Evolutionary conservation across 1,140 invertebrate species (phyloP), one percentile per base, ranked within the genome.

Genomic region (Asobara japonica): DNA sequence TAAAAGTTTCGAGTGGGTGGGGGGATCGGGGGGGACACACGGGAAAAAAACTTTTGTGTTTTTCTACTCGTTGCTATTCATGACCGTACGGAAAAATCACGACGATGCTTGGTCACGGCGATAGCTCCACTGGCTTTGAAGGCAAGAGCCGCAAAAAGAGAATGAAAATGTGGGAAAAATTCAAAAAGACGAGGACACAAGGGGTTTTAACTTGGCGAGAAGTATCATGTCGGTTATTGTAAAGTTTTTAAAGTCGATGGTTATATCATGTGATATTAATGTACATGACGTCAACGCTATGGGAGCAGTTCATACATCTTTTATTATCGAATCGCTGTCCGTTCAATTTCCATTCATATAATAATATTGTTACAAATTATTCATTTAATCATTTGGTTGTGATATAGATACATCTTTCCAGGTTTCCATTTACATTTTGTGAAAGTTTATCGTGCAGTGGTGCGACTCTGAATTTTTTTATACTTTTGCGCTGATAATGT

Each of bases 61-160:
- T 82, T 80, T 80, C 79, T 76, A 78, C 79, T 82, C 80, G 81
- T 82, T 82, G 81, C 79, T 82, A 82, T 82, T 82, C 81, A 82
- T 82, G 80, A 78, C 78, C 67, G 70, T 74, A 73, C 75, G 75
- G 80, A 78, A 81, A 81, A 81, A 81, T 82, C 74, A 79, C 74
- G 68, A 77, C 64, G 31, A 69, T 69, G 72, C 41, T 70, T 70
- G 77, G 79, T 75, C 74, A 72, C 69, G 56, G 65, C 72, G 76
- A 74, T 76, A 77, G 75, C 71, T 75, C 13, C 25, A 33, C 25
- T 13, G 27, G 69, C 16, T 51, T 51, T 16, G n/a, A 18, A 18
- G 45, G 18, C n/a, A 20, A 51, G 22, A 45, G 31, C 31, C 31
- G 41, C 4, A 27, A 56, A 56, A 25, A 7, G 18, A 56, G 8